Evolutionary conservation across 2,888 invertebrate species (phyloP).

Genomic region (Melieria omissa): DNA sequence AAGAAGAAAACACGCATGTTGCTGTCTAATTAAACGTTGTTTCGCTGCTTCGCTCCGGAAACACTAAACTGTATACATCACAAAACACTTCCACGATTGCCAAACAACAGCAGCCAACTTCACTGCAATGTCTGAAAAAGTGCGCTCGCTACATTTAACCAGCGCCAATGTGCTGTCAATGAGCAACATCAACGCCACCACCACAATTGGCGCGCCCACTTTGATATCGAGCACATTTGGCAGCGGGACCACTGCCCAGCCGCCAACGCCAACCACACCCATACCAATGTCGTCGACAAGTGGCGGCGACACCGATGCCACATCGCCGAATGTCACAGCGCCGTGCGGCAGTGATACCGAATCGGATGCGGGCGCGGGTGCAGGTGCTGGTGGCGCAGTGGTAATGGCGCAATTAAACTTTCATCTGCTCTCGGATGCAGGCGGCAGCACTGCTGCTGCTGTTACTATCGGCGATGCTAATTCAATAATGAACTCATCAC

Average conservation of each 20-base stretch:
- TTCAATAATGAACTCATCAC: slow-evolving; percentile 67
- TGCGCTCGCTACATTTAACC: slow-evolving; percentile 50
- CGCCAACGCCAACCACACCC: slow-evolving; percentile 29
- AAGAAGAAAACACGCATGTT: background rate
- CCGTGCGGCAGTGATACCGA: slow-evolving; percentile 51
- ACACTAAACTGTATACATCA: background rate
- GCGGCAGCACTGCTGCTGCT: slow-evolving; percentile 41
- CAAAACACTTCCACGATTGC: too few species aligned
- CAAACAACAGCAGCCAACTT: too few species aligned
- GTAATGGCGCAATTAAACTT: slow-evolving; percentile 54
- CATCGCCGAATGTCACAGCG: slow-evolving; percentile 32
- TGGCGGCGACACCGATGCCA: slow-evolving; percentile 31
- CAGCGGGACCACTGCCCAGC: slow-evolving; percentile 38
- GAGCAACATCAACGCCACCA: too few species aligned
- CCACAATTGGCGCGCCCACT: slow-evolving; percentile 52
- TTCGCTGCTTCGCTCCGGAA: background rate
- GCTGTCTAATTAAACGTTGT: background rate
- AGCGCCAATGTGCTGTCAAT: slow-evolving; percentile 42
- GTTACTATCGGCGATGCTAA: slow-evolving; percentile 57
- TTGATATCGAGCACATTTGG: slow-evolving; percentile 55
- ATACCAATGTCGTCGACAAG: slow-evolving; percentile 37
- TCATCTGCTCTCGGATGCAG: slow-evolving; percentile 55
- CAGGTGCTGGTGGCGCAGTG: slow-evolving; percentile 39
- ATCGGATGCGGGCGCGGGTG: slow-evolving; percentile 34
- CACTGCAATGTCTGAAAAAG: slow-evolving; percentile 58